Evolutionary conservation across 2,113 vertebrate genomes (phyloP), one percentile per base, ranked within the genome.

Genomic region (Aramus guarauna): DNA sequence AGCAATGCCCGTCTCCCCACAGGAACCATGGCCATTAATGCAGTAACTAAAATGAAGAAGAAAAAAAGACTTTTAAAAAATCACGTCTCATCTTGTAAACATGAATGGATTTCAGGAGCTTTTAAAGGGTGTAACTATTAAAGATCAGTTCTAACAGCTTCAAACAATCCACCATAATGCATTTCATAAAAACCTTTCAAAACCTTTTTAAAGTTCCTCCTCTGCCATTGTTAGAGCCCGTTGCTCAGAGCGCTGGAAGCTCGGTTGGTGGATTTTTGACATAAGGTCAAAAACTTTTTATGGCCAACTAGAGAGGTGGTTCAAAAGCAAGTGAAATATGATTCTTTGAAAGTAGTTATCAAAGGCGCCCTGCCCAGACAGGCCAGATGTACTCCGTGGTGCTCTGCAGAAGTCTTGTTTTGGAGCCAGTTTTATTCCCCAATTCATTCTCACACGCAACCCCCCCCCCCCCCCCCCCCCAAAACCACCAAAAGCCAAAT

Each of bases 181-280:
- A 36, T 83, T 96, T 90, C 79, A 80, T 24, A 56, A 95, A 96
- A 92, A 15, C 50, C 20, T 85, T 94, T 72, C 93, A 84, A 95
- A 34, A 81, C 16, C 37, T 81, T 88, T 96, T 58, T 75, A 59
- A 92, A 88, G 60, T 79, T 95, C 59, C 64, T 91, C 59, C 50
- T 47, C 87, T 83, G 23, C 58, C 88, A 86, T 53, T 95, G 92
- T 91, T 78, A 59, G 17, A 91, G n/a, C 36, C 69, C 23, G 0
- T 53, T 52, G 71, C 13, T 80, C 58, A 80, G 39, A 47, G 67
- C 10, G 4, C 69, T 91, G 48, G 50, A 94, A 92, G 89, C 66
- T 96, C 3, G 0, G 72, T 37, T 58, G 80, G 36, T 36, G 21
- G 60, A 64, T 87, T 96, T 79, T 56, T 93, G 62, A 95, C 39